Conservation (phyloP, 1,140 invertebrate species). For the Lucilia cuprina region DNA sequence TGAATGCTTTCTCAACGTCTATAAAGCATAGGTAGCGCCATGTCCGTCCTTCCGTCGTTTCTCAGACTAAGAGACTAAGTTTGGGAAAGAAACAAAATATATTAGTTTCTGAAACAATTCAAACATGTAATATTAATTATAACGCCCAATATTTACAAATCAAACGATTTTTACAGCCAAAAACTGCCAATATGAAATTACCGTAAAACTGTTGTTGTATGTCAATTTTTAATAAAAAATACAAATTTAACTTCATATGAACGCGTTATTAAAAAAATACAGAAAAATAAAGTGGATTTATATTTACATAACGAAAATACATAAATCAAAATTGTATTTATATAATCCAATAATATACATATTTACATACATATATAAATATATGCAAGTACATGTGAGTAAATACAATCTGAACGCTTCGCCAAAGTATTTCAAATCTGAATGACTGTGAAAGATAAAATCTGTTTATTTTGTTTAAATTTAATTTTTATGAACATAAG, state of each 20-base stretch:
- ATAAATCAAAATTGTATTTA: neutral
- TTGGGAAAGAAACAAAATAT: too few species aligned
- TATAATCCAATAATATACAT: neutral
- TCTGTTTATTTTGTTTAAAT: neutral
- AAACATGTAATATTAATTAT: too few species aligned
- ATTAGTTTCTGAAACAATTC: too few species aligned
- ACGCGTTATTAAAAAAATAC: neutral
- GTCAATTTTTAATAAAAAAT: neutral
- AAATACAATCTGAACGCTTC: neutral
- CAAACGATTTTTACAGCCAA: neutral
- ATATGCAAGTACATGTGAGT: neutral
- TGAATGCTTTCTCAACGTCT: too few species aligned
- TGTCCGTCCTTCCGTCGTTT: too few species aligned
- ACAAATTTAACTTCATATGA: neutral
- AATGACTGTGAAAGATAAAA: neutral
- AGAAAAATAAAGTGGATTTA: neutral
- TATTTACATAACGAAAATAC: neutral
- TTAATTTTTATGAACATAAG: neutral
- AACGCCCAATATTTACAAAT: neutral
- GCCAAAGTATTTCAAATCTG: neutral
- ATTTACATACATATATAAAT: too few species aligned
- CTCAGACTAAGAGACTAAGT: too few species aligned
- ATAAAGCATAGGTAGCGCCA: too few species aligned
- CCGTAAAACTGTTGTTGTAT: neutral
- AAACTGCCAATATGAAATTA: neutral